Evolutionary conservation across 2,888 invertebrate genomes (phyloP).

Genomic region (Orthosia gothica): DNA sequence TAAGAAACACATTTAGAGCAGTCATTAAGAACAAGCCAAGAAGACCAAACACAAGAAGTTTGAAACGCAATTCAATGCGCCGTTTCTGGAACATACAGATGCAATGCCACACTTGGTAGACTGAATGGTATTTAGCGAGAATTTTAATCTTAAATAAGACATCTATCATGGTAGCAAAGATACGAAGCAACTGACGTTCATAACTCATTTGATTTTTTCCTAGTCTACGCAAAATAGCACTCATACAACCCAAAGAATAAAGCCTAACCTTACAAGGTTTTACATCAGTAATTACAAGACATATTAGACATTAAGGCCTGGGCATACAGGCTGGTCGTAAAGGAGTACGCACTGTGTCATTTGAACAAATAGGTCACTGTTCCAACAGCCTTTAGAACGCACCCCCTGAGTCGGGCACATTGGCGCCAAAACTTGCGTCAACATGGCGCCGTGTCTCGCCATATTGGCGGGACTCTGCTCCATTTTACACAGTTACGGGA

Average conservation of each 20-base stretch:
- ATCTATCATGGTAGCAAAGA: background rate
- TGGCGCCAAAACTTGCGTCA: conserved; percentile 88
- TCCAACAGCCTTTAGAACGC: conserved; percentile 79
- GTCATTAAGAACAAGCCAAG: conserved; percentile 15
- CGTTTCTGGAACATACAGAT: conserved; percentile 31
- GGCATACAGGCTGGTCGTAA: conserved; percentile 46
- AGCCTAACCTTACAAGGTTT: conserved; percentile 27
- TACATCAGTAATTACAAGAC: conserved; percentile 52
- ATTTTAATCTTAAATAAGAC: background rate
- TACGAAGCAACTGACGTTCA: no score
- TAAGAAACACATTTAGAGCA: conserved; percentile 7
- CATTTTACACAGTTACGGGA: conserved; percentile 64
- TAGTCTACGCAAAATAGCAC: background rate
- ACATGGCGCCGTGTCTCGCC: conserved; percentile 77
- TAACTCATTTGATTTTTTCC: background rate
- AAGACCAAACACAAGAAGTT: conserved; percentile 7
- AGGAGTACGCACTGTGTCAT: conserved; percentile 57
- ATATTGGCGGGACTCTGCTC: conserved; percentile 72
- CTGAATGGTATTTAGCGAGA: background rate
- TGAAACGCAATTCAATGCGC: conserved; percentile 29
- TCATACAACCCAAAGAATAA: conserved; percentile 7
- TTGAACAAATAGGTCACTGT: conserved; percentile 79
- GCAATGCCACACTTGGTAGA: conserved; percentile 4
- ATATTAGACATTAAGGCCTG: conserved; percentile 33
- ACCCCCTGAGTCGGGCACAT: conserved; percentile 80